Evolutionary conservation across 1,140 invertebrate genomes (phyloP).

Genomic region (Ceratoteleas bidentatus): DNA sequence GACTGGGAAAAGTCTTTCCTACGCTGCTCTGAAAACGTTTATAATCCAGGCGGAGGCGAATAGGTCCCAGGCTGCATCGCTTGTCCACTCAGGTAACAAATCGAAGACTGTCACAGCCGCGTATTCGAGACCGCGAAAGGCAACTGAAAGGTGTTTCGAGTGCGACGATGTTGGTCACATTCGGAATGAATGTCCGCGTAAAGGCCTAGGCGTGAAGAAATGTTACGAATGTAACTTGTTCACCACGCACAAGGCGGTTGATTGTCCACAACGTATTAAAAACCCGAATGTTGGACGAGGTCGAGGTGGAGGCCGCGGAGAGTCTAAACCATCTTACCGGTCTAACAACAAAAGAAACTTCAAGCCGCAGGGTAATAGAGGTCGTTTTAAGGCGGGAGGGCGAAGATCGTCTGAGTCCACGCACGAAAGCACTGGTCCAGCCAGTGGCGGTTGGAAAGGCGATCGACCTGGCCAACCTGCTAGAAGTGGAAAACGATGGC

Average conservation of each 20-base stretch:
- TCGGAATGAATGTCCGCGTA: not conserved
- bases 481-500: not conserved
- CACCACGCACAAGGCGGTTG: not conserved
- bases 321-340: not conserved
- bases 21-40: not conserved
- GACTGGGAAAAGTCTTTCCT: not conserved
- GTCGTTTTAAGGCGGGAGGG: not conserved
- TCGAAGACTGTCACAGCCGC: not conserved
- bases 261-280: not conserved
- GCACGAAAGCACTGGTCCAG: not conserved
- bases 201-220: not conserved
- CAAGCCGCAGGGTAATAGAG: not conserved
- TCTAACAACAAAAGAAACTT: not conserved
- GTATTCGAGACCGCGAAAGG: not conserved
- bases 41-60: not conserved
- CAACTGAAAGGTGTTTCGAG: not conserved
- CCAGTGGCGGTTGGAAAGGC: not conserved
- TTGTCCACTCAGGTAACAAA: not conserved
- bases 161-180: not conserved
- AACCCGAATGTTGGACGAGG: not conserved
- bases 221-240: slow-evolving; percentile 1
- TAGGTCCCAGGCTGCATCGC: not conserved
- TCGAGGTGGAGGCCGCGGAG: not conserved
- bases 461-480: not conserved
- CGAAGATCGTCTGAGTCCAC: not conserved